Evolutionary conservation across 2,888 invertebrate species (phyloP), one percentile per base, ranked within the genome.

Genomic region (Beris chalybata): DNA sequence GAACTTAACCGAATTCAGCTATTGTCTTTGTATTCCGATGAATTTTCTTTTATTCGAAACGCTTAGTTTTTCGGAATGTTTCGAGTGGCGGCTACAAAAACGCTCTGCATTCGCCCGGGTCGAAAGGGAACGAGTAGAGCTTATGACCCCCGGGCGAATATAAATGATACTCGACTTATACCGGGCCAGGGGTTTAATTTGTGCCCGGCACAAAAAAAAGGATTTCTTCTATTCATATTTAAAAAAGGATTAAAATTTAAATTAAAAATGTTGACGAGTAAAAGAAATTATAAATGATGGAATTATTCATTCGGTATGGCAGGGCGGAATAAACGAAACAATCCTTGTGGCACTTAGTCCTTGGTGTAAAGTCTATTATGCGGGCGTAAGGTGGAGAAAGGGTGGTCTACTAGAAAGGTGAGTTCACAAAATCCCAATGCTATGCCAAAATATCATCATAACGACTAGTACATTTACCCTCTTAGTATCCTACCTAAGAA

Each of bases 221-320:
- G 65, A 65, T 65, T 65, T 65, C 65, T 65, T 65, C 56, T 47
- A 56, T 65, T 65, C 65, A 65, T 65, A 65, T 65, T 65, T 65
- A 65, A 65, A 65, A 65, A 65, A 65, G 65, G 65, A 65, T 65
- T 65, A 50, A 65, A 61, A 58, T 58, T 57, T 65, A 58, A 65
- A 65, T 65, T 65, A 65, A 65, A 65, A 65, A 65, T 52, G 50
- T 50, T 57, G 53, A 57, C 53, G 57, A 65, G 50, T 29, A 47
- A 44, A 53, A 63, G 50, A 65, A 54, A 57, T 65, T 65, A 57
- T 65, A 65, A 65, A 65, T 65, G 65, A 65, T 65, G 58, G 65
- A 65, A 65, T 65, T 65, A 65, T 65, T 57, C 57, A 57, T 50
- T 65, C 12, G 29, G 54, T 44, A 29, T 54, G 54, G 7, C 64